These are phyloP conservation scores for Silurus lanzhouensis DNA, from an alignment of 2,797 vertebrate species.

Conservation along the genomic window DNA sequence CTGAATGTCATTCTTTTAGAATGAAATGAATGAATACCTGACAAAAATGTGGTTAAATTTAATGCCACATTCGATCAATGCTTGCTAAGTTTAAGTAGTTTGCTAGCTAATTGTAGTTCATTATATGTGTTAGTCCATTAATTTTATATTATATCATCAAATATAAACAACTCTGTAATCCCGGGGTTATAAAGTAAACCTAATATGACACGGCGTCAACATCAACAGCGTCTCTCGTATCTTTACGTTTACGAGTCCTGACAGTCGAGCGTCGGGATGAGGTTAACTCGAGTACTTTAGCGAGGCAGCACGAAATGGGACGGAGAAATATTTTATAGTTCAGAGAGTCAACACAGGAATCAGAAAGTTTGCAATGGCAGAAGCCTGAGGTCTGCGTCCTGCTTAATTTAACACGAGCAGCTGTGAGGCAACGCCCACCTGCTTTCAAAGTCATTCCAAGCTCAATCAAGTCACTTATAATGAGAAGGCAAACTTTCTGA, in stretches of 20 bases:
- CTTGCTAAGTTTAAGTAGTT: neutral
- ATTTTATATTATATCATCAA: neutral
- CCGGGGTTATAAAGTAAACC: neutral
- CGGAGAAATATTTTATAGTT: conserved; percentile 37
- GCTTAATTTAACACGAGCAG: neutral
- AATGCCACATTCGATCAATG: neutral
- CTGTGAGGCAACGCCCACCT: neutral
- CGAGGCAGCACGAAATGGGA: conserved; percentile 5
- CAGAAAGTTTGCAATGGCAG: neutral
- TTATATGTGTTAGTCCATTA: neutral
- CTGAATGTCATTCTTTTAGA: too few relatives aligned
- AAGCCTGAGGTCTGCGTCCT: neutral
- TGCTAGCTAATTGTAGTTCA: neutral
- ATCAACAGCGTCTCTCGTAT: neutral
- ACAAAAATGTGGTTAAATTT: neutral
- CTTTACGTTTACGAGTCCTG: conserved; percentile 24
- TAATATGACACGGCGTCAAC: neutral
- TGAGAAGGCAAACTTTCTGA: neutral
- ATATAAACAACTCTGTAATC: neutral
- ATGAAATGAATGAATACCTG: neutral
- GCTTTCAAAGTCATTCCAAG: neutral
- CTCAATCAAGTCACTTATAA: too few relatives aligned
- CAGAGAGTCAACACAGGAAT: neutral
- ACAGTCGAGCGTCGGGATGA: conserved; percentile 42
- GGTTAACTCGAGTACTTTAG: conserved; percentile 32